Evolutionary conservation across 2,888 invertebrate genomes (phyloP).

Genomic region (Lamellibrachia columna): DNA sequence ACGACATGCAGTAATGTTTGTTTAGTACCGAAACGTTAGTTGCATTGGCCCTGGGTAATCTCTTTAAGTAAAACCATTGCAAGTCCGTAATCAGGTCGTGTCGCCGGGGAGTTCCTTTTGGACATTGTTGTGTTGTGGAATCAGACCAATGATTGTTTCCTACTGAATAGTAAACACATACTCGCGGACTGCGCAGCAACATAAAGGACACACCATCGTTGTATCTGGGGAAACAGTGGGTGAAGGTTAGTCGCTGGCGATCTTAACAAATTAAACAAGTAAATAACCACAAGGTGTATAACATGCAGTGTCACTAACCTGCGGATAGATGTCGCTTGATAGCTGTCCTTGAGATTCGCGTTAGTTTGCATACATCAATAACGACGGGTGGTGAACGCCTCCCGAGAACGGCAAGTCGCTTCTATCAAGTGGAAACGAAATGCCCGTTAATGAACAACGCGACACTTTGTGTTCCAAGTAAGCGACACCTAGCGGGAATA

Average conservation of each 20-base stretch:
- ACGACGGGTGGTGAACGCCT: neutral
- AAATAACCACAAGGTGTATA: neutral
- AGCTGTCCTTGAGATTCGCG: neutral
- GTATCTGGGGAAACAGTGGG: neutral
- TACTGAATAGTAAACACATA: too few relatives aligned
- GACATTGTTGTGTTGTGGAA: too few relatives aligned
- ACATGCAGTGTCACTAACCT: neutral
- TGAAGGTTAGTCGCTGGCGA: neutral
- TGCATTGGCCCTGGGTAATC: neutral
- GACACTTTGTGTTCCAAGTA: neutral
- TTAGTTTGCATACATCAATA: neutral
- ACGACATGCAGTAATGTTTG: neutral
- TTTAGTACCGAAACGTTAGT: neutral
- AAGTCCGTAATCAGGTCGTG: neutral
- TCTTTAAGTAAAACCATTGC: neutral
- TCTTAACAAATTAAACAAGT: neutral
- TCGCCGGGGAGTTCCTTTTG: too few relatives aligned
- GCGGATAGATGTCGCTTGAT: neutral
- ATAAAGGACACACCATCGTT: neutral
- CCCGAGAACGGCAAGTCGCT: neutral
- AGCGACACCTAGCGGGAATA: neutral
- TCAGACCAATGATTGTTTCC: too few relatives aligned
- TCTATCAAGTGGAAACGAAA: neutral
- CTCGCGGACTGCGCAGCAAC: neutral
- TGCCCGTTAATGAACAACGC: neutral